A percentile compares a stretch with the other conserved stretches of the same genome.
phyloP scores from a whole-genome alignment of 1,140 invertebrate genomes.

The Oryzaephilus surinamensis region DNA sequence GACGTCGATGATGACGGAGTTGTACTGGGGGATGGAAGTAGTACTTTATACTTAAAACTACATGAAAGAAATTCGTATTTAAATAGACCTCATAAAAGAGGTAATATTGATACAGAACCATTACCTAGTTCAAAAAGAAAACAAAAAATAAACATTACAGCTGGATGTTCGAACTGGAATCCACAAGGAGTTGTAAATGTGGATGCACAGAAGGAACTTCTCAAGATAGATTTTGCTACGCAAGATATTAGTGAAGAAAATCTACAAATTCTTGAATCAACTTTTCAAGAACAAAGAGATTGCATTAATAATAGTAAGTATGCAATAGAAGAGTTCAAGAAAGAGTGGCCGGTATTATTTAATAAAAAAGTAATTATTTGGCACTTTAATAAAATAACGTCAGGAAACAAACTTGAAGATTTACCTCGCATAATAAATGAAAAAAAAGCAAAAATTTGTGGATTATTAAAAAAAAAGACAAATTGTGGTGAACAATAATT shows the following conservation, averaged over 20 bases:
- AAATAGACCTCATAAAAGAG: slow-evolving; percentile 7
- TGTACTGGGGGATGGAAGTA: slow-evolving; percentile 4
- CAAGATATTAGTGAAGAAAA: neutral
- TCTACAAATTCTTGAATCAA: neutral
- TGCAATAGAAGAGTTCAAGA: neutral
- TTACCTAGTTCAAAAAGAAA: neutral
- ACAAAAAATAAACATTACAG: neutral
- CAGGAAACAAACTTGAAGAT: neutral
- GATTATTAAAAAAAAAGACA: neutral
- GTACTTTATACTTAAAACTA: slow-evolving; percentile 3
- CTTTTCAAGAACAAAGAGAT: neutral
- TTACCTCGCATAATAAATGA: neutral
- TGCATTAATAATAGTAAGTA: neutral
- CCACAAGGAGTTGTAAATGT: neutral
- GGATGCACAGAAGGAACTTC: no score
- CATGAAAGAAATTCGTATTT: slow-evolving; percentile 8
- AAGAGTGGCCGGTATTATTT: slow-evolving; percentile 2
- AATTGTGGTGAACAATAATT: neutral
- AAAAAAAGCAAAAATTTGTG: neutral
- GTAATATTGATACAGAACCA: neutral
- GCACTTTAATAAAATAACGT: slow-evolving; percentile 1
- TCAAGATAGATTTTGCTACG: neutral
- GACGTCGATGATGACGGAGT: slow-evolving; percentile 10
- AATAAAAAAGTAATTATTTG: neutral
- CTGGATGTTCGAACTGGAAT: slow-evolving; percentile 2